A percentile compares a stretch with the other conserved stretches of the same genome.
phyloP scores from a whole-genome alignment of 2,797 vertebrate species.

The Eulemur mongoz region DNA sequence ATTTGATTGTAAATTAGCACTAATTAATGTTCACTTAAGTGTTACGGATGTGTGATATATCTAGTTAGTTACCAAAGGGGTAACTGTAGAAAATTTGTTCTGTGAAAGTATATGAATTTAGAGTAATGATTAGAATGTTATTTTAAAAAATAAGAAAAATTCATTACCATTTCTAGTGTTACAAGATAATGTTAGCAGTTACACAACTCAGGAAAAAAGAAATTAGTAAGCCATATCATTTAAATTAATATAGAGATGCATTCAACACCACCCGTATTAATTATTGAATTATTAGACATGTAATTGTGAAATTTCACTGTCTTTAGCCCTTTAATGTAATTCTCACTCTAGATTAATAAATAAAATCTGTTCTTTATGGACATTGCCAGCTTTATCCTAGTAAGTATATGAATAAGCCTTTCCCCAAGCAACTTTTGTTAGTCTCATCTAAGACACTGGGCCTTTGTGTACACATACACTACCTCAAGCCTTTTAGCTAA shows the following conservation, averaged over 20 bases:
- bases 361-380: slow-evolving; percentile 44
- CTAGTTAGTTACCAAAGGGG: slow-evolving; percentile 74
- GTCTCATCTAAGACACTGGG: not conserved
- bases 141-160: slow-evolving; percentile 74
- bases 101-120: slow-evolving; percentile 74
- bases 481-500: not conserved
- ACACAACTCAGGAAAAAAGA: slow-evolving; percentile 72
- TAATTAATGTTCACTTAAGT: slow-evolving; percentile 83
- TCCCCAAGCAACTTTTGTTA: slow-evolving; percentile 10
- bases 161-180: slow-evolving; percentile 69
- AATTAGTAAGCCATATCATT: slow-evolving; percentile 41
- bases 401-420: slow-evolving; percentile 16
- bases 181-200: slow-evolving; percentile 78
- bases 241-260: slow-evolving; percentile 68
- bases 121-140: slow-evolving; percentile 72
- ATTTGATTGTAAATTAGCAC: slow-evolving; percentile 83
- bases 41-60: slow-evolving; percentile 76
- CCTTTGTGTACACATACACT: not conserved
- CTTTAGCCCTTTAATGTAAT: slow-evolving; percentile 75
- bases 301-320: slow-evolving; percentile 74
- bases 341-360: slow-evolving; percentile 76
- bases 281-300: slow-evolving; percentile 72
- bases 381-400: slow-evolving; percentile 33
- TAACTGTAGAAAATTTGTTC: slow-evolving; percentile 76
- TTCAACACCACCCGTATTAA: slow-evolving; percentile 59